Evolutionary conservation across 2,888 invertebrate genomes (phyloP), one percentile per base, ranked within the genome.

Genomic region (Apoda limacodes): DNA sequence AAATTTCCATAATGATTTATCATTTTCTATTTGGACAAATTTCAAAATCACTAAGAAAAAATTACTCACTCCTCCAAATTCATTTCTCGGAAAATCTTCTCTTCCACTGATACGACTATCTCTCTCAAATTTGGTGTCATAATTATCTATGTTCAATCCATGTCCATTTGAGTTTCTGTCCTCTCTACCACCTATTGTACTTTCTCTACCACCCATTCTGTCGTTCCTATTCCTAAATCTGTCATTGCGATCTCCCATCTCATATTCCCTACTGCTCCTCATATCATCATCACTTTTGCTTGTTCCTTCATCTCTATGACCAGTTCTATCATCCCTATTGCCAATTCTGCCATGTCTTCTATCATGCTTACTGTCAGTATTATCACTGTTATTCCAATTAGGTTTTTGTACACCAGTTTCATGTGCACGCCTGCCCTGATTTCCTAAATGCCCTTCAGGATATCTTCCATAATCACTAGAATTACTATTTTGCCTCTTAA

Each of bases 401-500:
- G 55, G 39, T 31, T 68, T 60, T 19, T n/a, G n/a, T n/a, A n/a
- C n/a, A n/a, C n/a, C n/a, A n/a, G n/a, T n/a, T n/a, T n/a, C n/a
- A n/a, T n/a, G n/a, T n/a, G n/a, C n/a, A n/a, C n/a, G n/a, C n/a
- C n/a, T n/a, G n/a, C n/a, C n/a, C n/a, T n/a, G n/a, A n/a, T n/a
- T n/a, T n/a, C n/a, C n/a, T n/a, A n/a, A n/a, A n/a, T 65, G 60
- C 10, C 65, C 62, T 11, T 45, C 48, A 3, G 48, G 48, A 22
- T 52, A 47, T 20, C 44, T 46, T 20, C 51, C 46, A 20, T 38
- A 54, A 40, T 51, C 60, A 21, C 38, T 58, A 7, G 52, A 53
- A 34, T 62, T 67, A 23, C 46, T 60, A 35, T 65, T 70, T 48
- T 66, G 62, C 49, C 66, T 76, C 25, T 72, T 82, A 48, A 83